Percentiles rank a stretch among this genome's conserved stretches.
phyloP scores from a whole-genome alignment of 2,888 invertebrate genomes.

The Alentia gelatinosa region DNA sequence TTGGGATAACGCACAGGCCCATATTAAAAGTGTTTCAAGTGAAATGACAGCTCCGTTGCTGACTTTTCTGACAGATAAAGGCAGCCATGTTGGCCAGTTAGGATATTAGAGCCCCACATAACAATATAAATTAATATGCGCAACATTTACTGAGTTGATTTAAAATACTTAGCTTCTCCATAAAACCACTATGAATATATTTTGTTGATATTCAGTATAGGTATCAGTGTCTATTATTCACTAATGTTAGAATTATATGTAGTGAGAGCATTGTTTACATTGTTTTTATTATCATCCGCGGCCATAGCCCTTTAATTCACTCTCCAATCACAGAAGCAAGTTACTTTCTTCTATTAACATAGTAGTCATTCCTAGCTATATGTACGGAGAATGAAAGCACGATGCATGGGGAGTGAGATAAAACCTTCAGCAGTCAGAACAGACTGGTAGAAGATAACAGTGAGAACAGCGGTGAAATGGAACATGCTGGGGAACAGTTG shows the following conservation, averaged over 20 bases:
- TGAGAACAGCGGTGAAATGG: background rate
- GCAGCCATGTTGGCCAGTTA: constrained; percentile 4
- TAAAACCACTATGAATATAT: background rate
- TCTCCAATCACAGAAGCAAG: background rate
- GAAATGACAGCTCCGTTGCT: background rate
- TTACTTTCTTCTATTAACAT: no score
- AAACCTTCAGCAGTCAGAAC: background rate
- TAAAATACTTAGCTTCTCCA: background rate
- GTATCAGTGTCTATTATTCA: background rate
- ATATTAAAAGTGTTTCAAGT: background rate
- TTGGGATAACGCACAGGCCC: background rate
- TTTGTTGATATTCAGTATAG: background rate
- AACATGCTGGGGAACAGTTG: background rate
- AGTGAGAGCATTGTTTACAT: constrained; percentile 24
- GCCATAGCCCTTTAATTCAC: background rate
- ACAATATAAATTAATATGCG: background rate
- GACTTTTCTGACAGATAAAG: background rate
- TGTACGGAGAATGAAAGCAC: background rate
- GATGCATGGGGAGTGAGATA: background rate
- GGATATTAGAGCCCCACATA: background rate
- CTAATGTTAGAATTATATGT: background rate
- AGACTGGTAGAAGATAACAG: background rate
- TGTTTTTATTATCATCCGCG: background rate
- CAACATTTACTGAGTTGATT: background rate
- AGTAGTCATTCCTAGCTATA: no score